phyloP scores from a whole-genome alignment of 2,797 vertebrate genomes.

The Anomalospiza imberbis region DNA sequence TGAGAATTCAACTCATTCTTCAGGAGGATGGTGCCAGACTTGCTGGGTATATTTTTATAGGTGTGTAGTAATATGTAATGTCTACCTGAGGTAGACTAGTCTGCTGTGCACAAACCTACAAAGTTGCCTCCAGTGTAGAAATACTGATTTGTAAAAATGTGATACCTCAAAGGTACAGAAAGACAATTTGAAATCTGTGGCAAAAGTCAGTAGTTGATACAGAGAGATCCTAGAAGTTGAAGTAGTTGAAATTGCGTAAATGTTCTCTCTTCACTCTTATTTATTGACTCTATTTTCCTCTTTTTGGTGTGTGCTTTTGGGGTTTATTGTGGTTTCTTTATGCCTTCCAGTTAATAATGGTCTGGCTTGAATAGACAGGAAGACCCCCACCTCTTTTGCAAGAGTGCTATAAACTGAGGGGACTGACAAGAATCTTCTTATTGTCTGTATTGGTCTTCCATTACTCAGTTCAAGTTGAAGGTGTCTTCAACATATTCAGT shows the following conservation, averaged over 20 bases:
- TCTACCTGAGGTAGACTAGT: not conserved
- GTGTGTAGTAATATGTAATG: not conserved
- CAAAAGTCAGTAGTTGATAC: not conserved
- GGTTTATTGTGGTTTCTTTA: not conserved
- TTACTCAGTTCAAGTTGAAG: constrained; percentile 1
- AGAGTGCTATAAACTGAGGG: not conserved
- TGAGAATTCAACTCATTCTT: not conserved
- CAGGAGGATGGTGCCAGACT: not conserved
- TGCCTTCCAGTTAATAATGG: not conserved
- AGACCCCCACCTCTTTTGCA: not conserved
- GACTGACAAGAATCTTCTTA: not conserved
- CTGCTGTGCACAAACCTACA: not conserved
- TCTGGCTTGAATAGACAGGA: not conserved
- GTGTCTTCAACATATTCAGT: not conserved
- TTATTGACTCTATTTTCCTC: not conserved
- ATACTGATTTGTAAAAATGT: not conserved
- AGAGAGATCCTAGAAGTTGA: not conserved
- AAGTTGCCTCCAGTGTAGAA: not conserved
- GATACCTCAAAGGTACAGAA: not conserved
- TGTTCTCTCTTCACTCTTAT: not conserved
- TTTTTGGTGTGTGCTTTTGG: not conserved
- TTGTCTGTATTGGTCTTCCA: not conserved
- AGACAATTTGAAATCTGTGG: not conserved
- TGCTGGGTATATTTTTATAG: not conserved
- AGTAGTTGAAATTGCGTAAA: not conserved